phyloP scores from a whole-genome alignment of 2,797 vertebrate species.

The Alcedo quadribrachys region DNA sequence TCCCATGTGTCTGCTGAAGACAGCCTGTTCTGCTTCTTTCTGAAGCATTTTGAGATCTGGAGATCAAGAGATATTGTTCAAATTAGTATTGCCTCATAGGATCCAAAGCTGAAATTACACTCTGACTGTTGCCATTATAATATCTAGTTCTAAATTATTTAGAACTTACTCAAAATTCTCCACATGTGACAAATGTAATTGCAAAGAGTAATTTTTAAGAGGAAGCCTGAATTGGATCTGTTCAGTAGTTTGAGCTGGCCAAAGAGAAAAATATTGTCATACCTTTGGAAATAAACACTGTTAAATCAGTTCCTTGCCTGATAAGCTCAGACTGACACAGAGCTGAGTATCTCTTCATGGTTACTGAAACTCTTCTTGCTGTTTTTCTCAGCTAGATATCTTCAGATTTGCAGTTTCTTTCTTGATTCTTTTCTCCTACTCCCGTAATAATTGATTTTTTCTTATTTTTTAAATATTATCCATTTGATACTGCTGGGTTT shows the following conservation, averaged over 20 bases:
- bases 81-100: not conserved
- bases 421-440: not conserved
- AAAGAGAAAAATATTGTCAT: not conserved
- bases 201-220: not conserved
- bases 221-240: not conserved
- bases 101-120: not conserved
- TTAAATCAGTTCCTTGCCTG: not conserved
- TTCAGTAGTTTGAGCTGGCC: not conserved
- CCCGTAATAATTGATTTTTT: not conserved
- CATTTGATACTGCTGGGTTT: not conserved
- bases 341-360: not conserved
- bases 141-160: not conserved
- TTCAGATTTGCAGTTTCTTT: not conserved
- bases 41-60: slow-evolving; percentile 2
- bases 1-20: slow-evolving; percentile 14
- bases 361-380: not conserved
- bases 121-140: not conserved
- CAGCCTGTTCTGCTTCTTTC: not conserved
- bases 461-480: not conserved
- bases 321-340: not conserved
- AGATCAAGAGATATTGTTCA: not conserved
- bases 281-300: slow-evolving; percentile 27
- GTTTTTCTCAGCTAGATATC: not conserved
- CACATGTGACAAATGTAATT: not conserved
- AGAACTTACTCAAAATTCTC: not conserved